phyloP scores from a whole-genome alignment of 2,888 invertebrate species.

The Lycocerus yunnanus region DNA sequence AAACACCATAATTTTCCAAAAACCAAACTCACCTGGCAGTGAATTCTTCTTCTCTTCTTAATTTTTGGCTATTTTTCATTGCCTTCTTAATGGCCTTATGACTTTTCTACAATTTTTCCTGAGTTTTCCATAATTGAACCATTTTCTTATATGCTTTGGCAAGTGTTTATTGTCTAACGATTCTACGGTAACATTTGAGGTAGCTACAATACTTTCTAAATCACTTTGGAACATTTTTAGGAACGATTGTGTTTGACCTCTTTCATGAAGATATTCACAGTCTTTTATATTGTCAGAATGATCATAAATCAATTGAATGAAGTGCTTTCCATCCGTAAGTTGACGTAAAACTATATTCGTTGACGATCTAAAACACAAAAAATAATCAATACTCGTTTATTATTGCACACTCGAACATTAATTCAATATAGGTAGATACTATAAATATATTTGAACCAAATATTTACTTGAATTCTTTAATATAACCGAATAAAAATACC shows the following conservation, averaged over 20 bases:
- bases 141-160: slow-evolving; percentile 58
- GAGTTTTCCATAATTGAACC: slow-evolving; percentile 65
- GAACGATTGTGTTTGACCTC: slow-evolving; percentile 62
- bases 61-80: slow-evolving; percentile 27
- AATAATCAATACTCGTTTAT: background rate
- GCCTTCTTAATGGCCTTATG: slow-evolving; percentile 49
- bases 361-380: slow-evolving; percentile 47
- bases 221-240: slow-evolving; percentile 63
- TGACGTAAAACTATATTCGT: slow-evolving; percentile 66
- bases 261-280: slow-evolving; percentile 68
- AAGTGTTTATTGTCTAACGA: slow-evolving; percentile 57
- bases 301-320: slow-evolving; percentile 72
- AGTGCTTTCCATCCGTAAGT: slow-evolving; percentile 69
- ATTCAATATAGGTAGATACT: no score
- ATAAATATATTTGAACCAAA: background rate
- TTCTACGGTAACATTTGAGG: slow-evolving; percentile 61
- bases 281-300: slow-evolving; percentile 65
- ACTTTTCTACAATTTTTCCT: slow-evolving; percentile 60
- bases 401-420: background rate
- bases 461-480: background rate
- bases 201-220: slow-evolving; percentile 51
- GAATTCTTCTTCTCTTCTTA: slow-evolving; percentile 5
- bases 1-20: slow-evolving; percentile 5
- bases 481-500: background rate
- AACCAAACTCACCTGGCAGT: slow-evolving; percentile 7